Evolutionary conservation across 2,888 invertebrate species (phyloP).

Genomic region (Gymnoscelis rufifasciata): DNA sequence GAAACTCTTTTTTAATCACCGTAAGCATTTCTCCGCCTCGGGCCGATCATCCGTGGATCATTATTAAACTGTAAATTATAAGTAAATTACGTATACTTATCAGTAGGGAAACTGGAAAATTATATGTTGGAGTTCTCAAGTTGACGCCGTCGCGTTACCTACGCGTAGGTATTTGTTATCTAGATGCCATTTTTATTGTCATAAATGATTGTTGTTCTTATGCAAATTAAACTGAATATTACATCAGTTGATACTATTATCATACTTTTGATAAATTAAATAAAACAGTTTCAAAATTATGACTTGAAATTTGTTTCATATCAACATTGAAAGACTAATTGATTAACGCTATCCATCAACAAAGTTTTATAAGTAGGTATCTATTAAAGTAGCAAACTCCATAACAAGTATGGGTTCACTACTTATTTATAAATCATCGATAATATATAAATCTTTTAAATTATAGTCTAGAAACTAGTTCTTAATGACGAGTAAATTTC

Average conservation of each 20-base stretch:
- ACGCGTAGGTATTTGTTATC: neutral
- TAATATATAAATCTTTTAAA: neutral
- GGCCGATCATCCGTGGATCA: constrained; percentile 20
- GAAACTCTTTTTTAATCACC: constrained; percentile 12
- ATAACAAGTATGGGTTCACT: constrained; percentile 25
- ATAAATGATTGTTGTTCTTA: neutral
- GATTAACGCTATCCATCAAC: constrained; percentile 16
- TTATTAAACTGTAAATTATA: constrained; percentile 23
- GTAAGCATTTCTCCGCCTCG: constrained; percentile 27
- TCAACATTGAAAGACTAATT: constrained; percentile 5
- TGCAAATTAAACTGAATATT: neutral
- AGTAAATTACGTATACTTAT: constrained; percentile 16
- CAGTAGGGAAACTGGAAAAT: constrained; percentile 9
- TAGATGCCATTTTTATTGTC: neutral
- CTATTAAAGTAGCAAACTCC: constrained; percentile 15
- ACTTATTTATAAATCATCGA: constrained; percentile 15
- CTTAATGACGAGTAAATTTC: constrained; percentile 11
- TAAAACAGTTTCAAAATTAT: no score
- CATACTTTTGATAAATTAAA: no score
- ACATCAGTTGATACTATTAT: no score
- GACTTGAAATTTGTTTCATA: no score
- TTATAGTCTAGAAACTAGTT: neutral
- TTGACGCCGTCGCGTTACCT: constrained; percentile 4
- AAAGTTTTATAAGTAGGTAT: constrained; percentile 17
- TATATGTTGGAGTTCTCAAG: constrained; percentile 1